Percentiles rank a stretch among this genome's conserved stretches.
phyloP scores from a whole-genome alignment of 2,888 invertebrate species.

The Machimus atricapillus region DNA sequence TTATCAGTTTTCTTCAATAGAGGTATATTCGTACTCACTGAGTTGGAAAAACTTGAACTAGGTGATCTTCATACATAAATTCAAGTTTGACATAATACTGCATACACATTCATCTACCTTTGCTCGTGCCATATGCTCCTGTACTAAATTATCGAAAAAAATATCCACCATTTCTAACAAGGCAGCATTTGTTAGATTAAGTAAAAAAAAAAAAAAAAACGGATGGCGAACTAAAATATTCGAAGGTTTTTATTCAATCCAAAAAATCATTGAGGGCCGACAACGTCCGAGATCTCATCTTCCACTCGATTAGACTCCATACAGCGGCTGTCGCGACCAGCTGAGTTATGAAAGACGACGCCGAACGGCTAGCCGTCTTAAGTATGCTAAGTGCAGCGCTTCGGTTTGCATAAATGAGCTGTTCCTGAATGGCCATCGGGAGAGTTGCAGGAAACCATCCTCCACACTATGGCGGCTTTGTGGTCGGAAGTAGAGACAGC shows the following conservation, averaged over 20 bases:
- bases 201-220: not conserved
- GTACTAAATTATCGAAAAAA: not conserved
- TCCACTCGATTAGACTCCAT: constrained; percentile 8
- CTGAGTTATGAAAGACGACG: not conserved
- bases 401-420: constrained; percentile 35
- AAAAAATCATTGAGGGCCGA: not conserved
- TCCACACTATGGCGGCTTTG: constrained; percentile 3
- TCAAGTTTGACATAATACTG: not conserved
- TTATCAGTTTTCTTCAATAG: no score
- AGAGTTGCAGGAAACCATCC: constrained; percentile 32
- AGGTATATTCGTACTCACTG: no score
- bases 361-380: not conserved
- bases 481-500: constrained; percentile 19
- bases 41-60: no score
- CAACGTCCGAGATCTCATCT: not conserved
- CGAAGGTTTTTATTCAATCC: not conserved
- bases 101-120: not conserved
- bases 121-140: not conserved
- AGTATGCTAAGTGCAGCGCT: constrained; percentile 8
- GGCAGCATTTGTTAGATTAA: not conserved
- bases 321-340: not conserved
- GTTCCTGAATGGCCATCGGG: not conserved
- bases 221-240: not conserved
- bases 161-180: not conserved
- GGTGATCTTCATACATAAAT: not conserved